Percentiles rank a stretch among this genome's conserved stretches.
These are phyloP conservation scores for Rutilus rutilus DNA, from an alignment of 2,113 vertebrate species.

Conservation along the genomic window DNA sequence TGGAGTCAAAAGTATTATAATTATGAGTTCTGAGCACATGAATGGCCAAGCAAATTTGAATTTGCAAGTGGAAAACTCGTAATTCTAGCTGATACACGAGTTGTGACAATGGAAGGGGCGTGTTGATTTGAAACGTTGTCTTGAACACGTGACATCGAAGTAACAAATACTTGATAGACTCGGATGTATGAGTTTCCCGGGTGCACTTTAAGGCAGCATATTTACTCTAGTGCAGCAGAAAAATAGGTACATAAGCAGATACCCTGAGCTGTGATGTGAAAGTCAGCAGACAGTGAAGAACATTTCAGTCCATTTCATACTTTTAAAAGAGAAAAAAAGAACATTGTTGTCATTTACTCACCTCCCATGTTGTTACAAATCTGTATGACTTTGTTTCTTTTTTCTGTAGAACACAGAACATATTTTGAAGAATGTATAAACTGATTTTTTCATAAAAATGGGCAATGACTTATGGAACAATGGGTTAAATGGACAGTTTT, in stretches of 20 bases:
- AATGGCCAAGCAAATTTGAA: background rate
- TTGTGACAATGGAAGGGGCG: too few relatives aligned
- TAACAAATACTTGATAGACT: background rate
- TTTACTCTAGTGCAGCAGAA: background rate
- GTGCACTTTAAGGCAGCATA: background rate
- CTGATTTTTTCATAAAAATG: background rate
- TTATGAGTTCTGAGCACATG: background rate
- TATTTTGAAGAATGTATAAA: background rate
- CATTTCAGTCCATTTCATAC: background rate
- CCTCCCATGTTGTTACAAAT: background rate
- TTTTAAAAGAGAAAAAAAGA: background rate
- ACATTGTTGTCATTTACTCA: background rate
- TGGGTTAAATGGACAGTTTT: background rate
- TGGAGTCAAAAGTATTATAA: background rate
- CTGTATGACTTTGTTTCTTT: background rate
- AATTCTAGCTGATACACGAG: too few relatives aligned
- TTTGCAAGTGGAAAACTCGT: background rate
- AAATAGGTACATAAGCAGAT: background rate
- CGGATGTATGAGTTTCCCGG: background rate
- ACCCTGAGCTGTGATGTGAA: background rate
- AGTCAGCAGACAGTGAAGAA: background rate
- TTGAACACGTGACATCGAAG: background rate
- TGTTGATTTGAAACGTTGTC: background rate
- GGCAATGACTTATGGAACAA: background rate
- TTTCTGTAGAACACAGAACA: background rate